Conservation (phyloP, 2,888 invertebrate genomes). For the Campaea margaritaria region DNA sequence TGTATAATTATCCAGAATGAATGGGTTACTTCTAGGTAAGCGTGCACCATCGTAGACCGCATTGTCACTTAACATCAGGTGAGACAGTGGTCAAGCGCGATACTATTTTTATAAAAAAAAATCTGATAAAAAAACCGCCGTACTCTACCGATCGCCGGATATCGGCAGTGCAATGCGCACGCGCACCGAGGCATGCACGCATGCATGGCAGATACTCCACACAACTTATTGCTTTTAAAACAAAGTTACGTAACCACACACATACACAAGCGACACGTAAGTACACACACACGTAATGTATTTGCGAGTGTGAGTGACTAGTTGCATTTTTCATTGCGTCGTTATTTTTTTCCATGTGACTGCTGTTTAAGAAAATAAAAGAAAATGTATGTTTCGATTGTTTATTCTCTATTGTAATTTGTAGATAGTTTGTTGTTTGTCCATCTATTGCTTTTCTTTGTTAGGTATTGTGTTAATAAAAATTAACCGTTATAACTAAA, state of each 20-base stretch:
- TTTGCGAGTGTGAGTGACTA: constrained; percentile 27
- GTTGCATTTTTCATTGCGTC: constrained; percentile 50
- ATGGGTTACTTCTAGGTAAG: too few species aligned
- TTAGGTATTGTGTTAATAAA: background rate
- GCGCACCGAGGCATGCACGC: constrained; percentile 40
- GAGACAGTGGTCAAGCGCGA: too few species aligned
- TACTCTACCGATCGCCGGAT: too few species aligned
- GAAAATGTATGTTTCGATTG: background rate
- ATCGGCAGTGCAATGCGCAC: constrained; percentile 58
- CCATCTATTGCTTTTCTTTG: background rate
- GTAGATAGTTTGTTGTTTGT: background rate
- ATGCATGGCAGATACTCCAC: constrained; percentile 63
- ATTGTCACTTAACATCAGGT: too few species aligned
- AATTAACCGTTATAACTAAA: too few species aligned
- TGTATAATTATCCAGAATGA: too few species aligned
- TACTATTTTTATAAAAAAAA: too few species aligned
- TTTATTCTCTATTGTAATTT: background rate
- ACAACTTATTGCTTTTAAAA: constrained; percentile 68
- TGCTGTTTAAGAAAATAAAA: constrained; percentile 35
- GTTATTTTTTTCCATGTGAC: constrained; percentile 55
- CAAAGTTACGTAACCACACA: constrained; percentile 62
- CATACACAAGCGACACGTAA: background rate
- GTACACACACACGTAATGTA: constrained; percentile 1
- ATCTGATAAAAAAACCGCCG: too few species aligned
- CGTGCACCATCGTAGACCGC: too few species aligned